phyloP scores from a whole-genome alignment of 2,888 invertebrate genomes.

The Yponomeuta plumbellus region DNA sequence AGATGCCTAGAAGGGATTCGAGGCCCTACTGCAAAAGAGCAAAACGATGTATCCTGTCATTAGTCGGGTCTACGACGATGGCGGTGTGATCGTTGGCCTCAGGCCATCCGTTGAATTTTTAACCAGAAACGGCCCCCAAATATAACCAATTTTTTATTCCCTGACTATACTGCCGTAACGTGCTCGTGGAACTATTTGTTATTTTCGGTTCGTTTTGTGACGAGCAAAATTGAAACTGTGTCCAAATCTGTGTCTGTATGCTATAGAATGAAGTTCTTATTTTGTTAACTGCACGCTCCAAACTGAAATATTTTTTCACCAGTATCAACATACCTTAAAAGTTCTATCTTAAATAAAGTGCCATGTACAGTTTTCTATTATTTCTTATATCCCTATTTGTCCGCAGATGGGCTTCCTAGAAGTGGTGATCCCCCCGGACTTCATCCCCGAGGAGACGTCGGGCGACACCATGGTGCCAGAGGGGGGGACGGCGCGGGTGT shows the following conservation, averaged over 20 bases:
- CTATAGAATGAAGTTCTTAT: too few species aligned
- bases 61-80: not conserved
- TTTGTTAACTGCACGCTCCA: too few species aligned
- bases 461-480: conserved; percentile 89
- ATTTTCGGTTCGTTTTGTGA: not conserved
- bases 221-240: too few species aligned
- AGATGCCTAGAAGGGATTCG: too few species aligned
- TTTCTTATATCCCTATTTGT: not conserved
- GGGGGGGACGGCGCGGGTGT: conserved; percentile 79
- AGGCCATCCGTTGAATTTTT: not conserved
- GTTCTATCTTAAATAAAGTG: too few species aligned
- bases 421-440: conserved; percentile 89
- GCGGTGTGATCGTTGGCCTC: not conserved
- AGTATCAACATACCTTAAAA: too few species aligned
- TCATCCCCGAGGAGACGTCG: conserved; percentile 85
- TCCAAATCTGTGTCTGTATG: too few species aligned
- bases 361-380: too few species aligned
- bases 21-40: too few species aligned
- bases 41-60: too few species aligned
- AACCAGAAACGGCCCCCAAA: not conserved
- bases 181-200: not conserved
- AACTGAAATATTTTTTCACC: too few species aligned
- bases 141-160: not conserved
- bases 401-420: conserved; percentile 84
- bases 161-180: not conserved